Evolutionary conservation across 2,797 vertebrate species (phyloP).

Genomic region (Miichthys miiuy): DNA sequence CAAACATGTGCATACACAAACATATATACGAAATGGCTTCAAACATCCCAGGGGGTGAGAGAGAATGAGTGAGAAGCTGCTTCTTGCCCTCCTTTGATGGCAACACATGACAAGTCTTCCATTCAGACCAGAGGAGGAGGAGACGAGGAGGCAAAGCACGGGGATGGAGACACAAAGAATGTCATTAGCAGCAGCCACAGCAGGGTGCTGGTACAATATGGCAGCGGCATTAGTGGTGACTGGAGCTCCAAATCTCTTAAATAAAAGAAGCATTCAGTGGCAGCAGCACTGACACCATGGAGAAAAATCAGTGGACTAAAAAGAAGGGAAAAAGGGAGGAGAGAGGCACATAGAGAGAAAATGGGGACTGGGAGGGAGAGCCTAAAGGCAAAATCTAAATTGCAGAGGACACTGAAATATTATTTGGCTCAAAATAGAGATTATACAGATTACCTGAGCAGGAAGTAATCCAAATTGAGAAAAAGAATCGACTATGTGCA

Average conservation of each 20-base stretch:
- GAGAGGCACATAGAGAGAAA: slow-evolving; percentile 5
- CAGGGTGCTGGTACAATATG: slow-evolving; percentile 77
- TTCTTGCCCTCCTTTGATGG: slow-evolving; percentile 61
- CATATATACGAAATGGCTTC: slow-evolving; percentile 20
- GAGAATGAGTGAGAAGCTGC: slow-evolving; percentile 39
- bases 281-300: slow-evolving; percentile 59
- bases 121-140: slow-evolving; percentile 68
- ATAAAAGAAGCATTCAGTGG: slow-evolving; percentile 75
- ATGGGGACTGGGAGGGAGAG: not conserved
- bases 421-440: slow-evolving; percentile 46
- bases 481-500: slow-evolving; percentile 20
- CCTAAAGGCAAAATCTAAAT: slow-evolving; percentile 33
- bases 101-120: slow-evolving; percentile 73
- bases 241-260: slow-evolving; percentile 68
- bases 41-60: slow-evolving; percentile 49
- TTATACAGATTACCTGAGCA: slow-evolving; percentile 57
- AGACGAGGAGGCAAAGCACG: slow-evolving; percentile 58
- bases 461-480: slow-evolving; percentile 46
- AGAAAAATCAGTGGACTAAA: slow-evolving; percentile 46
- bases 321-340: slow-evolving; percentile 21
- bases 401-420: slow-evolving; percentile 27
- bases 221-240: slow-evolving; percentile 73
- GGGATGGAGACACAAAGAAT: slow-evolving; percentile 76
- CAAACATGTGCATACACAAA: slow-evolving; percentile 11
- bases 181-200: slow-evolving; percentile 76